Evolutionary conservation across 2,113 vertebrate species (phyloP).

Genomic region (Nycticorax nycticorax): DNA sequence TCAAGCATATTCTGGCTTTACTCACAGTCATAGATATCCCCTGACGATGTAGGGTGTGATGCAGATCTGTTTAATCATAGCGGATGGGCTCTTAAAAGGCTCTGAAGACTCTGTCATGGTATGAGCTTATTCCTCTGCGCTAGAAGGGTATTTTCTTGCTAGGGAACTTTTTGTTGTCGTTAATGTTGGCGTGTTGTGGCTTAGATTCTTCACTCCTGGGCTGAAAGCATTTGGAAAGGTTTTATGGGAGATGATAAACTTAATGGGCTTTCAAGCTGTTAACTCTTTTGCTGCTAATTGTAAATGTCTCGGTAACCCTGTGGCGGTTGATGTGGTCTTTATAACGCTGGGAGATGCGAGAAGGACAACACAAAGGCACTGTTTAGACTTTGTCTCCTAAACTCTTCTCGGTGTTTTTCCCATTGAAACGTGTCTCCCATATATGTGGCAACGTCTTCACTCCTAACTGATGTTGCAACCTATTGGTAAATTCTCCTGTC

Average conservation of each 20-base stretch:
- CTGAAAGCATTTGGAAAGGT: background rate
- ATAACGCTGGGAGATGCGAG: accelerated
- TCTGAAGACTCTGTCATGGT: background rate
- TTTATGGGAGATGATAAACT: background rate
- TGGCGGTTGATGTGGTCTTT: accelerated
- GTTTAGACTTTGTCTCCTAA: background rate
- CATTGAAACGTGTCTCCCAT: background rate
- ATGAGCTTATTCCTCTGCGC: background rate
- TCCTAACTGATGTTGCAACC: accelerated
- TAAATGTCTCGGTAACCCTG: background rate
- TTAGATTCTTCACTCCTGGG: background rate
- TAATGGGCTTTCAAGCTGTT: background rate
- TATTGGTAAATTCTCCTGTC: accelerated
- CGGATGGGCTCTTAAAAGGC: background rate
- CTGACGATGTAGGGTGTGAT: background rate
- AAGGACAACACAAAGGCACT: accelerated
- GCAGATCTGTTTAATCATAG: accelerated
- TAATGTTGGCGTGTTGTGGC: background rate
- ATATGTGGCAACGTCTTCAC: accelerated
- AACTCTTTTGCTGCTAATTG: background rate
- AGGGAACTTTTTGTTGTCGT: background rate
- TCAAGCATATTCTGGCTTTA: background rate
- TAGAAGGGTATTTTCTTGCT: background rate
- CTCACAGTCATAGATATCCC: background rate
- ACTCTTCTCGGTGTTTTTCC: background rate